A percentile compares a stretch with the other conserved stretches of the same genome.
phyloP scores from a whole-genome alignment of 1,140 invertebrate species.

The Batillaria attramentaria region DNA sequence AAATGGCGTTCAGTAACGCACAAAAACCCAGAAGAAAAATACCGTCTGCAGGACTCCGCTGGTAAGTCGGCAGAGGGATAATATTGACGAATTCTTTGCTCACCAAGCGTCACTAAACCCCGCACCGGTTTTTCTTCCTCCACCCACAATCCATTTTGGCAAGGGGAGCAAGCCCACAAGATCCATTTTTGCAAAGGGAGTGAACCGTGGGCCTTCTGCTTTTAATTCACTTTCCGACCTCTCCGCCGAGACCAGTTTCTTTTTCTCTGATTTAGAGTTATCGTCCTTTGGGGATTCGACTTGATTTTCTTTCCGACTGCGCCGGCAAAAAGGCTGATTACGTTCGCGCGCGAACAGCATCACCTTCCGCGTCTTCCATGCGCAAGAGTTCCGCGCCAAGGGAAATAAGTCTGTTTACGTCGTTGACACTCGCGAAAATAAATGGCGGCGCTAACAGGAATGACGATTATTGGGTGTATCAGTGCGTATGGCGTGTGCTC shows the following conservation, averaged over 20 bases:
- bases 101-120: no score
- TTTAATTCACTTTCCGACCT: conserved; percentile 13
- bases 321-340: conserved; percentile 24
- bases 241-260: conserved; percentile 7
- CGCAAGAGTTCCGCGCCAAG: conserved; percentile 17
- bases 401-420: conserved; percentile 31
- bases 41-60: no score
- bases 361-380: conserved; percentile 24
- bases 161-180: neutral
- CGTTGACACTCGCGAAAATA: conserved; percentile 28
- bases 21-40: no score
- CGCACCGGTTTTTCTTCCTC: no score
- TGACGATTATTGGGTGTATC: conserved; percentile 28
- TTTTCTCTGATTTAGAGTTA: conserved; percentile 30
- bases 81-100: no score
- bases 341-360: neutral
- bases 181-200: neutral
- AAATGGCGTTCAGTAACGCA: no score
- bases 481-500: conserved; percentile 1
- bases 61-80: no score
- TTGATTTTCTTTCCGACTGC: conserved; percentile 29
- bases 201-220: neutral
- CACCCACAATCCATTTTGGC: no score
- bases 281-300: conserved; percentile 21
- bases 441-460: conserved; percentile 24